phyloP scores from a whole-genome alignment of 2,888 invertebrate species.

The Drosophila nigricruria region DNA sequence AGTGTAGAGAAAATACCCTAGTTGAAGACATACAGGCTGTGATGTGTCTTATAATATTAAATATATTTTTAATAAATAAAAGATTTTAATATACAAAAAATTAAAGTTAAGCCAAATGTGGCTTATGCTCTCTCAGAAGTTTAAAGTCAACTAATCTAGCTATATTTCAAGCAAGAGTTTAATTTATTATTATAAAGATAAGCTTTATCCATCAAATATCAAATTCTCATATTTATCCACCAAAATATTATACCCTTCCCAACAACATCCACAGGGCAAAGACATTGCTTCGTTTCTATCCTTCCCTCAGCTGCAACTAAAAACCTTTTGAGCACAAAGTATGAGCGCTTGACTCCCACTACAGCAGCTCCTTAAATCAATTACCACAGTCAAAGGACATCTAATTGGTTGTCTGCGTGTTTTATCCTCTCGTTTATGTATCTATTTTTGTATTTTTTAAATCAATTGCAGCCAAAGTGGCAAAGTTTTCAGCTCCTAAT shows the following conservation, averaged over 20 bases:
- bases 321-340: no score
- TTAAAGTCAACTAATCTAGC: no score
- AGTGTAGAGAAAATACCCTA: slow-evolving; percentile 10
- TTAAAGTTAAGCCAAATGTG: background rate
- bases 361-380: slow-evolving; percentile 8
- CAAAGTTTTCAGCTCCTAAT: slow-evolving; percentile 44
- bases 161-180: no score
- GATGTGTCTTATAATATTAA: background rate
- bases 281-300: background rate
- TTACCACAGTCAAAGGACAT: slow-evolving; percentile 15
- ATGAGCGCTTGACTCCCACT: slow-evolving; percentile 11
- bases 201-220: no score
- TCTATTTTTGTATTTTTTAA: slow-evolving; percentile 37
- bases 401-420: slow-evolving; percentile 24
- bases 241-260: background rate
- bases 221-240: background rate
- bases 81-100: background rate
- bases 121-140: no score
- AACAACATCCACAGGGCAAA: background rate
- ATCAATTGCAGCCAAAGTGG: slow-evolving; percentile 64
- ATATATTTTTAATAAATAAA: background rate
- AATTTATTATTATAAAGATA: no score
- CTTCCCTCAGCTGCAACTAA: background rate
- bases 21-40: background rate
- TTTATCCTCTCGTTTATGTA: slow-evolving; percentile 12